These are phyloP conservation scores for Microplitis manilae DNA, from an alignment of 2,888 invertebrate genomes.

Conservation along the genomic window DNA sequence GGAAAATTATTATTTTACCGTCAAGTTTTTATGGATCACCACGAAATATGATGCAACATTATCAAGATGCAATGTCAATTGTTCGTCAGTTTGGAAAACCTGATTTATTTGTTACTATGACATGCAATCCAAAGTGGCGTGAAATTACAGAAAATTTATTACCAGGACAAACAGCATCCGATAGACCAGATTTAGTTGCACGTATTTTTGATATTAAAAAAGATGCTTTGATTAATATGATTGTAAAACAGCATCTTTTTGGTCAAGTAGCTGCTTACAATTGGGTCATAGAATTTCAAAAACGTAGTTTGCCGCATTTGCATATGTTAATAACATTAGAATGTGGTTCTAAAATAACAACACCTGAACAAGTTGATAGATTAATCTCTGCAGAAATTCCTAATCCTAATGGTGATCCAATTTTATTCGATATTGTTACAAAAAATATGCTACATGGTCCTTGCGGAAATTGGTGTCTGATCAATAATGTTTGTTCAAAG, in stretches of 20 bases:
- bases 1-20: constrained; percentile 33
- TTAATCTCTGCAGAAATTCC: constrained; percentile 63
- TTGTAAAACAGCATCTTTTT: constrained; percentile 43
- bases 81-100: constrained; percentile 24
- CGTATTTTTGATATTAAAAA: constrained; percentile 47
- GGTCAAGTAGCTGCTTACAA: constrained; percentile 48
- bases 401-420: constrained; percentile 52
- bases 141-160: constrained; percentile 51
- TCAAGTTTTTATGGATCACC: constrained; percentile 31
- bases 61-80: constrained; percentile 35
- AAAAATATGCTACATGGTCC: constrained; percentile 56
- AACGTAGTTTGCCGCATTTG: constrained; percentile 50
- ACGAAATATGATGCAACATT: constrained; percentile 35
- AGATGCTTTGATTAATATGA: constrained; percentile 36
- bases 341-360: constrained; percentile 47
- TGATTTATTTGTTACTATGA: constrained; percentile 55
- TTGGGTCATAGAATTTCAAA: constrained; percentile 49
- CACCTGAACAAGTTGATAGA: constrained; percentile 48
- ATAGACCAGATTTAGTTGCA: constrained; percentile 48
- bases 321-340: constrained; percentile 49
- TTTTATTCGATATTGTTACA: constrained; percentile 25
- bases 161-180: constrained; percentile 44
- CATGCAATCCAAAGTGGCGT: constrained; percentile 58
- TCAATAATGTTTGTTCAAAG: constrained; percentile 54
- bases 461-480: constrained; percentile 53